These are phyloP conservation scores for Tetragonula clypearis DNA, from an alignment of 1,140 invertebrate genomes.

Conservation along the genomic window DNA sequence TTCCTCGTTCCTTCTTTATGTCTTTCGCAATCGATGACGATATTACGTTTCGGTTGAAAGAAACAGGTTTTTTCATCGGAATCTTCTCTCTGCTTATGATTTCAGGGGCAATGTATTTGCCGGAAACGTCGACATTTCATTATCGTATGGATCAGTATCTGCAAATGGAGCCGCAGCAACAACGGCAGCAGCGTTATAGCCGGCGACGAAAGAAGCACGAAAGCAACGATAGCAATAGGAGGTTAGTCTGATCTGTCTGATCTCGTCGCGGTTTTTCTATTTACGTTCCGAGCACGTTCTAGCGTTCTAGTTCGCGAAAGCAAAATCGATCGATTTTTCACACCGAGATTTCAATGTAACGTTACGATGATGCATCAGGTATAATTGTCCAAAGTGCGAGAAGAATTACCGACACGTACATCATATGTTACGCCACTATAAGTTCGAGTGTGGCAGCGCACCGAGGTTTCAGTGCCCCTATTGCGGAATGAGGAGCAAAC, in stretches of 20 bases:
- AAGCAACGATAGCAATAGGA: conserved; percentile 25
- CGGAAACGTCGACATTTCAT: background rate
- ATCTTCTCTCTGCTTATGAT: conserved; percentile 33
- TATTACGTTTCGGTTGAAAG: background rate
- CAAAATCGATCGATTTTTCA: no score
- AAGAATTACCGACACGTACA: conserved; percentile 72
- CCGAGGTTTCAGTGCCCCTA: conserved; percentile 85
- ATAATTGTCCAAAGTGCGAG: conserved; percentile 72
- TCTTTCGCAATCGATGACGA: background rate
- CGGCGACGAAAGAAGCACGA: background rate
- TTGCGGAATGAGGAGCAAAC: conserved; percentile 75
- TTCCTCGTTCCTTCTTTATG: background rate
- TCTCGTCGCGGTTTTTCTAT: background rate
- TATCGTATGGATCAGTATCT: background rate
- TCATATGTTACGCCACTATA: conserved; percentile 82
- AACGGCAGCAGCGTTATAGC: background rate
- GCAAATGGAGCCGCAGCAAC: background rate
- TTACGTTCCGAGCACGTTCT: background rate
- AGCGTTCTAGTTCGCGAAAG: background rate
- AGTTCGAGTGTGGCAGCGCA: conserved; percentile 86
- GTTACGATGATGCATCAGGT: conserved; percentile 41
- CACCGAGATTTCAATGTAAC: background rate
- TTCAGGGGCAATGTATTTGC: conserved; percentile 45
- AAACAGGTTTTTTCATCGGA: background rate
- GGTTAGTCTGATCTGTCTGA: conserved; percentile 31